Evolutionary conservation across 2,113 vertebrate genomes (phyloP).

Genomic region (Arothron firmamentum): DNA sequence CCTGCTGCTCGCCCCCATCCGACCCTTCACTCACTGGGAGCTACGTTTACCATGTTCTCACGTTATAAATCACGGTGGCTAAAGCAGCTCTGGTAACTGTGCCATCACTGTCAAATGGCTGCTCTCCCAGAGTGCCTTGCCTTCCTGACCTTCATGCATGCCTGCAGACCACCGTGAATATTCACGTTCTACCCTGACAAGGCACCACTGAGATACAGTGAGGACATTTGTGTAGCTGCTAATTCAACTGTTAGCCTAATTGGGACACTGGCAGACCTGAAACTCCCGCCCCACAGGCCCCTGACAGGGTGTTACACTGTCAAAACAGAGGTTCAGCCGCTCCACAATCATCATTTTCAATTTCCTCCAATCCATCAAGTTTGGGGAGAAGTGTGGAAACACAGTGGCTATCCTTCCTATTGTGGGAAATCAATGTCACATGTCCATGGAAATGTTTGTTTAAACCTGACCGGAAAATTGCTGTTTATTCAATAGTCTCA

Average conservation of each 20-base stretch:
- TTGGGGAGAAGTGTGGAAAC: slow-evolving; percentile 45
- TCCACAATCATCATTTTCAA: slow-evolving; percentile 48
- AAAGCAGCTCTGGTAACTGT: slow-evolving; percentile 75
- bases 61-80: slow-evolving; percentile 76
- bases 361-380: slow-evolving; percentile 53
- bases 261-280: slow-evolving; percentile 6
- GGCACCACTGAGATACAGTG: slow-evolving; percentile 18
- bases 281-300: slow-evolving; percentile 36
- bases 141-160: slow-evolving; percentile 58
- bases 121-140: slow-evolving; percentile 43
- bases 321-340: slow-evolving; percentile 43
- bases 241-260: slow-evolving; percentile 44
- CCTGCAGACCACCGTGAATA: slow-evolving; percentile 53
- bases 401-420: slow-evolving; percentile 32
- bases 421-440: slow-evolving; percentile 52
- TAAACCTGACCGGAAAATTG: slow-evolving; percentile 47
- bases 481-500: slow-evolving; percentile 48
- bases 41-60: slow-evolving; percentile 74
- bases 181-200: slow-evolving; percentile 18
- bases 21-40: slow-evolving; percentile 69
- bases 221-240: slow-evolving; percentile 38
- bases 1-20: slow-evolving; percentile 20
- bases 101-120: slow-evolving; percentile 59
- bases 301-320: slow-evolving; percentile 35
- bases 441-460: slow-evolving; percentile 48